These are phyloP conservation scores for Melanostigma gelatinosum DNA, from an alignment of 2,113 vertebrate genomes.

Conservation along the genomic window DNA sequence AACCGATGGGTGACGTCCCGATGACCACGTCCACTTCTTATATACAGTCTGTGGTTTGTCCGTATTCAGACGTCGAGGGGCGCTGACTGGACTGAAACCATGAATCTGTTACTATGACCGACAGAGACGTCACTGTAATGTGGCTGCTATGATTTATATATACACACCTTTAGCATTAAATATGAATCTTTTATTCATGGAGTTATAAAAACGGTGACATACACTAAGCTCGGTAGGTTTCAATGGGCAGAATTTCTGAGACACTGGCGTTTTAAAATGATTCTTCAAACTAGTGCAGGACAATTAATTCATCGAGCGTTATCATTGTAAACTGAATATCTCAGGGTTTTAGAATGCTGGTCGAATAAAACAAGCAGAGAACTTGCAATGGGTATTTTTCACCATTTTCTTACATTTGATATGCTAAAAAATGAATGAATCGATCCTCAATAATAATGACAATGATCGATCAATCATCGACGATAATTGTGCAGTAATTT, in stretches of 20 bases:
- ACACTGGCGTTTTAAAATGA: background rate
- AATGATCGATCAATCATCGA: too few species aligned
- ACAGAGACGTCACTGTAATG: background rate
- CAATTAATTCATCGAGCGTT: too few species aligned
- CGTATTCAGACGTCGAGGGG: background rate
- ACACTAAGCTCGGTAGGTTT: background rate
- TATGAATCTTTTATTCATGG: background rate
- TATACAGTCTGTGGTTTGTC: background rate
- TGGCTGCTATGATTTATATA: background rate
- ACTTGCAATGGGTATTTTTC: too few species aligned
- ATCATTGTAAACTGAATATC: too few species aligned
- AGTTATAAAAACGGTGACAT: background rate
- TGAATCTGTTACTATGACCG: slow-evolving; percentile 2
- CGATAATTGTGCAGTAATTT: too few species aligned
- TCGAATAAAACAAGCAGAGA: too few species aligned
- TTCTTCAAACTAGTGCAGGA: background rate
- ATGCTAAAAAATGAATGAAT: too few species aligned
- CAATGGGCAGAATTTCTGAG: background rate
- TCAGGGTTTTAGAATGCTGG: too few species aligned
- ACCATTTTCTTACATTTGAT: too few species aligned
- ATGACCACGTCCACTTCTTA: background rate
- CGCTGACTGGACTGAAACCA: too few species aligned
- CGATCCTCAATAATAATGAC: too few species aligned
- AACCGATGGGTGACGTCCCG: background rate
- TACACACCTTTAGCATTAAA: background rate